Evolutionary conservation across 1,140 invertebrate genomes (phyloP).

Genomic region (Brachionus paranguensis): DNA sequence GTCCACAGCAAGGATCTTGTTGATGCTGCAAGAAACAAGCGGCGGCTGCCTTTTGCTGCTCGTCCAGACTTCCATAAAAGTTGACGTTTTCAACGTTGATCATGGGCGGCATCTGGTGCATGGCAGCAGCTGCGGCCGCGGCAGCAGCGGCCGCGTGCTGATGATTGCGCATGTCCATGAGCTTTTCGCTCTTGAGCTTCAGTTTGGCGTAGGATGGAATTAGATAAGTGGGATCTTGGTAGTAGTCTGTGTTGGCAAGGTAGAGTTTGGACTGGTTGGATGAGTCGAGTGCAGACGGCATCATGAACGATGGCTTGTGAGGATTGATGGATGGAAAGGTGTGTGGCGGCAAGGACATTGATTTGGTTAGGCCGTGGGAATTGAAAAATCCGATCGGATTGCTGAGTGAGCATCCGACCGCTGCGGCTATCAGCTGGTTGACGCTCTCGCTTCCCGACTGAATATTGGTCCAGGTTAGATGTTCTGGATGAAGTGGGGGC

Average conservation of each 20-base stretch:
- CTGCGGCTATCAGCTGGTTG: neutral
- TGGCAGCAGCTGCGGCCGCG: neutral
- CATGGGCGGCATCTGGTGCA: slow-evolving; percentile 7
- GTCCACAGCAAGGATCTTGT: neutral
- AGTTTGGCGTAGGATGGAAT: neutral
- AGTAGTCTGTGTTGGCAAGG: neutral
- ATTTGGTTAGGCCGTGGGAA: neutral
- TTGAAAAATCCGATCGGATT: slow-evolving; percentile 4
- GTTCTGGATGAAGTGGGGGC: neutral
- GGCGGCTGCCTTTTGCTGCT: neutral
- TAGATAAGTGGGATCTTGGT: neutral
- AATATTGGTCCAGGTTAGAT: neutral
- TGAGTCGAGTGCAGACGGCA: neutral
- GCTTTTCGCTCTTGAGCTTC: slow-evolving; percentile 25
- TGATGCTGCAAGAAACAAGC: neutral
- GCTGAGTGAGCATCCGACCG: neutral
- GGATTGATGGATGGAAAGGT: neutral
- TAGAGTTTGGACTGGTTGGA: neutral
- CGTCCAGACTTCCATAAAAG: slow-evolving; percentile 9
- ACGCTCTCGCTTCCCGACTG: neutral
- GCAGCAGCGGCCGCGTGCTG: neutral
- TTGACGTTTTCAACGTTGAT: slow-evolving; percentile 31
- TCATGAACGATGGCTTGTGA: neutral
- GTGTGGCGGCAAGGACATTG: neutral
- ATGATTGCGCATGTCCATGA: neutral